These are phyloP conservation scores for Triops longicaudatus DNA, from an alignment of 1,140 invertebrate genomes.

Conservation along the genomic window DNA sequence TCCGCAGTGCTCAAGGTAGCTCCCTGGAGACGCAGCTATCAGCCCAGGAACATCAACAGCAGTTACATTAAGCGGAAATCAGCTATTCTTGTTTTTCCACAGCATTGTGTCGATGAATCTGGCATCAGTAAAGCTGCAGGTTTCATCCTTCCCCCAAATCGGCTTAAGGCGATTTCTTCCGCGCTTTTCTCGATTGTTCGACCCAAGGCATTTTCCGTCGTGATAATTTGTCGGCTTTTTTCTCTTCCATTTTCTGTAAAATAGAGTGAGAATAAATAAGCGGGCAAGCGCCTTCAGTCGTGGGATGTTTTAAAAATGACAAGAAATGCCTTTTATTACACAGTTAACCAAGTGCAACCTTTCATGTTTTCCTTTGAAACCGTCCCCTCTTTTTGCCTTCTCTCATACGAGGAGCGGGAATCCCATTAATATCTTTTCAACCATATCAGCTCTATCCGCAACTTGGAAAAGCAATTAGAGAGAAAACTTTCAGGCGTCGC, in stretches of 20 bases:
- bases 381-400: not conserved
- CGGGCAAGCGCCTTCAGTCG: not conserved
- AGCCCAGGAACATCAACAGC: not conserved
- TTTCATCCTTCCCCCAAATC: not conserved
- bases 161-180: not conserved
- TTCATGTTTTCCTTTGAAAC: not conserved
- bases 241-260: not conserved
- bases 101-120: not conserved
- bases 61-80: not conserved
- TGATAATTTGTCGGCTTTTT: not conserved
- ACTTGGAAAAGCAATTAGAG: slow-evolving; percentile 3
- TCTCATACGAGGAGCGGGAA: not conserved
- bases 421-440: slow-evolving; percentile 13
- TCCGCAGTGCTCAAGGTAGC: not conserved
- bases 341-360: slow-evolving; percentile 4
- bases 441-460: slow-evolving; percentile 11
- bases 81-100: not conserved
- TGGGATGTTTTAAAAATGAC: not conserved
- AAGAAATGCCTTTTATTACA: slow-evolving; percentile 7
- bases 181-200: not conserved
- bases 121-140: not conserved
- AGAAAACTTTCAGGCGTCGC: slow-evolving; percentile 7
- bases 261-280: not conserved
- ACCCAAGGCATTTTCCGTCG: not conserved
- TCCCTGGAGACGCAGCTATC: not conserved